These are phyloP conservation scores for Cheilosia scutellata DNA, from an alignment of 2,888 invertebrate genomes.

Conservation along the genomic window DNA sequence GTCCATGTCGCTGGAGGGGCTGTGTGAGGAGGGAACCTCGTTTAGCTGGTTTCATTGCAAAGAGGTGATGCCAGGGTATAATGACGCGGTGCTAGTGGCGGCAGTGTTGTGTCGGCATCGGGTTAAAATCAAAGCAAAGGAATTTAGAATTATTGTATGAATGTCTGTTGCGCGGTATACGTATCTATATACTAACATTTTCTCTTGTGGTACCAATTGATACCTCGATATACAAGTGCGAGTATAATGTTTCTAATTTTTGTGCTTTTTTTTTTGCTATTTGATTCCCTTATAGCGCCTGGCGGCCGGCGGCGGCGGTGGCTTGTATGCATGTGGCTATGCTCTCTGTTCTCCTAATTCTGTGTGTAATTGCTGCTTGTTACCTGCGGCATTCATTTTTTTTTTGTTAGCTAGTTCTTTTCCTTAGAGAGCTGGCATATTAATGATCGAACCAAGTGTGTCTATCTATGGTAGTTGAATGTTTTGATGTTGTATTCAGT, in stretches of 20 bases:
- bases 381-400: constrained; percentile 53
- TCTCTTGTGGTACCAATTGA: constrained; percentile 59
- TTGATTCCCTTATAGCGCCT: constrained; percentile 69
- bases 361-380: constrained; percentile 73
- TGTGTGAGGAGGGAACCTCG: constrained; percentile 15
- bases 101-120: constrained; percentile 70
- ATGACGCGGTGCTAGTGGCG: constrained; percentile 44
- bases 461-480: constrained; percentile 62
- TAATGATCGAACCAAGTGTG: constrained; percentile 18
- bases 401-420: constrained; percentile 22
- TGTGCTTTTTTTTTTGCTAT: constrained; percentile 42
- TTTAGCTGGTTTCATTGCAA: constrained; percentile 62
- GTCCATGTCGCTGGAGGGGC: background rate
- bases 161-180: constrained; percentile 64
- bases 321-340: constrained; percentile 47
- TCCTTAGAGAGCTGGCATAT: constrained; percentile 10
- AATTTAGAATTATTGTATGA: constrained; percentile 75
- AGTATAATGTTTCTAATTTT: constrained; percentile 40
- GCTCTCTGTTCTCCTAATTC: constrained; percentile 71
- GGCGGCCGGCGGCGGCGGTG: constrained; percentile 24
- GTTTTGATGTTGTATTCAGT: constrained; percentile 50
- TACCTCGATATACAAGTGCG: constrained; percentile 55
- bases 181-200: constrained; percentile 34
- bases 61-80: constrained; percentile 56
- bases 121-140: constrained; percentile 70